Evolutionary conservation across 2,888 invertebrate genomes (phyloP).

Genomic region (Sminthurinus aureus): DNA sequence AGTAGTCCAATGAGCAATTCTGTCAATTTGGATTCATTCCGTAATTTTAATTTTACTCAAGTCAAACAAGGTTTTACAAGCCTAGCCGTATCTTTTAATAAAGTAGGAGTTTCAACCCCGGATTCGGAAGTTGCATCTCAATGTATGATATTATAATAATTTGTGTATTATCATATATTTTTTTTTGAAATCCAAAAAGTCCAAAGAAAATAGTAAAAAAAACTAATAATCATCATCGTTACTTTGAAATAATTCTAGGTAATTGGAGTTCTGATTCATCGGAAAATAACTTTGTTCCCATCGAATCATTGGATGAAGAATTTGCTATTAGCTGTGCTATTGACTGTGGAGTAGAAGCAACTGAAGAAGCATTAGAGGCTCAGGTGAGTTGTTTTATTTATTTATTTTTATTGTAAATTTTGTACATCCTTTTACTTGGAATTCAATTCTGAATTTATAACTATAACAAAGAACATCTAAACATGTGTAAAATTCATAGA

Average conservation of each 20-base stretch:
- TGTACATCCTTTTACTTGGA: too few relatives aligned
- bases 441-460: too few relatives aligned
- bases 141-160: conserved; percentile 47
- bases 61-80: conserved; percentile 55
- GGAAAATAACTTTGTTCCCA: conserved; percentile 56
- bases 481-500: too few relatives aligned
- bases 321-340: conserved; percentile 29
- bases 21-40: conserved; percentile 47
- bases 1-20: conserved; percentile 45
- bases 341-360: conserved; percentile 53
- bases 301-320: conserved; percentile 49
- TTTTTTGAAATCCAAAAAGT: too few relatives aligned
- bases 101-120: conserved; percentile 57
- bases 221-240: too few relatives aligned
- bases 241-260: too few relatives aligned
- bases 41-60: conserved; percentile 48
- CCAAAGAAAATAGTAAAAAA: conserved; percentile 35
- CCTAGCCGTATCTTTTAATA: conserved; percentile 56
- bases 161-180: too few relatives aligned
- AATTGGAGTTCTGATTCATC: conserved; percentile 53
- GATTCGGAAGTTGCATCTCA: conserved; percentile 59
- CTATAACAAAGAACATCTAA: too few relatives aligned
- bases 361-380: conserved; percentile 23
- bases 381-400: neutral
- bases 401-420: neutral